A percentile compares a stretch with the other conserved stretches of the same genome.
Conservation (phyloP, 2,113 vertebrate genomes). For the Grantiella picta region DNA sequence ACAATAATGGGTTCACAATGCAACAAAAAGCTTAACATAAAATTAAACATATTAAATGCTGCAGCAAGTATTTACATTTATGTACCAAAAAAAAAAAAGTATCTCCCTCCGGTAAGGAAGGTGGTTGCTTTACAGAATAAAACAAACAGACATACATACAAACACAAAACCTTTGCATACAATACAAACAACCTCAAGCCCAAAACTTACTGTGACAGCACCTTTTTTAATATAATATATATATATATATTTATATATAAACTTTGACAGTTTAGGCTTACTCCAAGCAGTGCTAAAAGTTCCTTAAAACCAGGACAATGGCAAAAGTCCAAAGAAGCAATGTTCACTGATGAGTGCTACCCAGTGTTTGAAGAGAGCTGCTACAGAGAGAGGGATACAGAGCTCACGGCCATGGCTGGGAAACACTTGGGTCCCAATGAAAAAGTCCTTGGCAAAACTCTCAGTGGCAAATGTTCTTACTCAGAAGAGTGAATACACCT, state of each 20-base stretch:
- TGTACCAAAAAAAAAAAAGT: conserved; percentile 80
- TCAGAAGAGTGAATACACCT: neutral
- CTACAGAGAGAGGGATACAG: neutral
- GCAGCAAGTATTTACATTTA: conserved; percentile 94
- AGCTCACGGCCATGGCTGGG: neutral
- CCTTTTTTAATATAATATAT: conserved; percentile 60
- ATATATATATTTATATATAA: conserved; percentile 56
- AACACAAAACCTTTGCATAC: conserved; percentile 76
- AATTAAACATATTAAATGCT: conserved; percentile 90
- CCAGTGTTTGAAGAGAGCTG: conserved; percentile 11
- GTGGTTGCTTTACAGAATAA: conserved; percentile 88
- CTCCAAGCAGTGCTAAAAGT: conserved; percentile 71
- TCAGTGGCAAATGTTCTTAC: neutral
- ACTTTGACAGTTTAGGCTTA: conserved; percentile 69
- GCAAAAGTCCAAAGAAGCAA: conserved; percentile 42
- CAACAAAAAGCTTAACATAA: conserved; percentile 84
- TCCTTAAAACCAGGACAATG: conserved; percentile 55
- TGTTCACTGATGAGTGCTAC: neutral
- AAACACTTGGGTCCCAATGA: neutral
- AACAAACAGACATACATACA: conserved; percentile 74
- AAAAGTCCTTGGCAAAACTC: conserved; percentile 18
- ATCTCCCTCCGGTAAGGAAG: conserved; percentile 91
- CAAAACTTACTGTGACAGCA: conserved; percentile 76
- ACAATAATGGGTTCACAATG: conserved; percentile 82
- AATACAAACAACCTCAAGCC: conserved; percentile 74